Evolutionary conservation across 2,113 vertebrate species (phyloP).

Genomic region (Tupaia chinensis): DNA sequence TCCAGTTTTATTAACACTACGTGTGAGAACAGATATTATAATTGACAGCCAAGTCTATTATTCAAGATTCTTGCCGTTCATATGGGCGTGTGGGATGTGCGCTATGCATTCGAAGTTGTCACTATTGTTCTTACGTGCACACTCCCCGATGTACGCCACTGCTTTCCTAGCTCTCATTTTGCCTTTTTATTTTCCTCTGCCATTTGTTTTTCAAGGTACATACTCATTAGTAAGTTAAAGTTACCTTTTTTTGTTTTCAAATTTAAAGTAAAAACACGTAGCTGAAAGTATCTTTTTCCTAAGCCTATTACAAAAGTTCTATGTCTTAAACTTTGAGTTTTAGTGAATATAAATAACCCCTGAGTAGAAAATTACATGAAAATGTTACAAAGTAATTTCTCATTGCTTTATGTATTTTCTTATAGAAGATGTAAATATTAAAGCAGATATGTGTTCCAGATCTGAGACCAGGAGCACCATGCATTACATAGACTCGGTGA

Average conservation of each 20-base stretch:
- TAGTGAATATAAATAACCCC: not conserved
- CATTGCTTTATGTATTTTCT: constrained; percentile 6
- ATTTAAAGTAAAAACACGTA: constrained; percentile 10
- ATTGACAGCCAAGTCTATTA: constrained; percentile 21
- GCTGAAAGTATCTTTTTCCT: constrained; percentile 36
- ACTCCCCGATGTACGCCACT: not conserved
- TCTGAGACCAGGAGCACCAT: not conserved
- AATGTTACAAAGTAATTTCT: not conserved
- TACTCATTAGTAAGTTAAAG: constrained; percentile 56
- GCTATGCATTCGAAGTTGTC: constrained; percentile 54
- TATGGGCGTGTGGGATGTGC: not conserved
- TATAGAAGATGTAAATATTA: not conserved
- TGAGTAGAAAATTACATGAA: constrained; percentile 26
- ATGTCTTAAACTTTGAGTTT: constrained; percentile 39
- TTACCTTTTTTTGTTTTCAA: not conserved
- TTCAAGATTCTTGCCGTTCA: constrained; percentile 9
- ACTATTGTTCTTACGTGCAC: constrained; percentile 38
- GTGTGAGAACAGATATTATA: constrained; percentile 48
- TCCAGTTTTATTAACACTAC: constrained; percentile 47
- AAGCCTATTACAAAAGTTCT: constrained; percentile 14
- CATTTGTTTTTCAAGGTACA: constrained; percentile 57
- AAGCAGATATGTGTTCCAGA: not conserved
- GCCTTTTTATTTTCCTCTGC: constrained; percentile 46
- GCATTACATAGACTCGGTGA: not conserved
- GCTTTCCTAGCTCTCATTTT: constrained; percentile 35